Conservation (phyloP, 2,888 invertebrate species). For the Nomada fabriciana region DNA sequence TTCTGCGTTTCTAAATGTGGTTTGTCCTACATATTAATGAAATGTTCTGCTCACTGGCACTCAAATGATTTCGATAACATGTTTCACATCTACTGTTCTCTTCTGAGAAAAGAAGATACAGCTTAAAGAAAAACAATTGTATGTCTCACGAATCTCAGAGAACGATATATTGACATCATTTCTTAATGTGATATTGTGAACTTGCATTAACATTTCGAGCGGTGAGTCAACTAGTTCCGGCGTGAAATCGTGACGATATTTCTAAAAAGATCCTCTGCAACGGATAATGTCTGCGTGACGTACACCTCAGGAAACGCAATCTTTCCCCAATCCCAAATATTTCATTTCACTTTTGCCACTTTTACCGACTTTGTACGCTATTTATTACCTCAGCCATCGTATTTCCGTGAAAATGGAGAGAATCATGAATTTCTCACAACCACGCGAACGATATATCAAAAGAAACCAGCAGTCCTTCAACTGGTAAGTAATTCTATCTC, state of each 20-base stretch:
- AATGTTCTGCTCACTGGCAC: background rate
- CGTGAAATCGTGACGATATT: slow-evolving; percentile 6
- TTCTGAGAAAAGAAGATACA: background rate
- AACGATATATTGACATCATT: background rate
- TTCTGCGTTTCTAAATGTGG: too few species aligned
- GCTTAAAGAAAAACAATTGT: background rate
- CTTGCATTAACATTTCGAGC: slow-evolving; percentile 8
- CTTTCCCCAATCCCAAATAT: slow-evolving; percentile 7
- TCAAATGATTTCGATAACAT: slow-evolving; percentile 12
- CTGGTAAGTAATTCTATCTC: background rate
- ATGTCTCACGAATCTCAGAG: background rate
- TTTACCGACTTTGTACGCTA: slow-evolving; percentile 4
- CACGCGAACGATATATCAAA: slow-evolving; percentile 8
- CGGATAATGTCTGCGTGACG: slow-evolving; percentile 11
- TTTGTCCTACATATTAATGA: too few species aligned
- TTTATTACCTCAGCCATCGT: background rate
- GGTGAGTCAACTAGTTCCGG: background rate
- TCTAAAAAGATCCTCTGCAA: slow-evolving; percentile 3
- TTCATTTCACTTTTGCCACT: slow-evolving; percentile 16
- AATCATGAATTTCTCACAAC: slow-evolving; percentile 13
- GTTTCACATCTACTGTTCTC: background rate
- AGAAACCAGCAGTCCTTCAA: background rate
- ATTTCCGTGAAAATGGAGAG: slow-evolving; percentile 12
- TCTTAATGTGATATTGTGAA: background rate
- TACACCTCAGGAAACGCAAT: slow-evolving; percentile 21